A percentile compares a stretch with the other conserved stretches of the same genome.
Conservation (phyloP, 1,140 invertebrate species). For the Chionoecetes opilio region DNA sequence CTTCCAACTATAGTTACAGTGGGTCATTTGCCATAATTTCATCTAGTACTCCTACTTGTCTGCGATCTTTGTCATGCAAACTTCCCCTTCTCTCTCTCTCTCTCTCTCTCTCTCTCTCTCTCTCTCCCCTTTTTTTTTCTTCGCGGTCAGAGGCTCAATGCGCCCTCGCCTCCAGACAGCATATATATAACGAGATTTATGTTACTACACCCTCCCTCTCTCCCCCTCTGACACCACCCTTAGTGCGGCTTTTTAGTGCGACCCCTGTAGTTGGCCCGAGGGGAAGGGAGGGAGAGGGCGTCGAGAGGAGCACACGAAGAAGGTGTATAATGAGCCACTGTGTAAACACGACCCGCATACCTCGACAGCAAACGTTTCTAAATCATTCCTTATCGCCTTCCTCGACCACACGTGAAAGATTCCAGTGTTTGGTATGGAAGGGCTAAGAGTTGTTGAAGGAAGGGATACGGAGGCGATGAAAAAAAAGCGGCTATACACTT, state of each 20-base stretch:
- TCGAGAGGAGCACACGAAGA: neutral
- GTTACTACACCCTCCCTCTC: neutral
- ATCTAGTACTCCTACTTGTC: neutral
- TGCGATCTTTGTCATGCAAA: neutral
- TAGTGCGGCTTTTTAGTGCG: neutral
- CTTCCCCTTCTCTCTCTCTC: neutral
- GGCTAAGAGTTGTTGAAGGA: neutral
- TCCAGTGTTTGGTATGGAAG: neutral
- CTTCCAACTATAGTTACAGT: neutral
- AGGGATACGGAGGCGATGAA: neutral
- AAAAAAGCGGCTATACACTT: neutral
- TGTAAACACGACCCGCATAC: conserved; percentile 32
- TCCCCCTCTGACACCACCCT: neutral
- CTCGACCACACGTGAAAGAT: neutral
- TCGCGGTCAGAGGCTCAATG: conserved; percentile 50
- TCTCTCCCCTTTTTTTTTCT: neutral
- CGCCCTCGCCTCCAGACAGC: neutral
- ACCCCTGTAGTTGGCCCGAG: neutral
- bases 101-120: neutral
- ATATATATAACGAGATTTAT: conserved; percentile 63
- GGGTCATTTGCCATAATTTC: neutral
- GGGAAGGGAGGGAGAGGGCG: neutral
- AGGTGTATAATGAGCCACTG: conserved; percentile 58
- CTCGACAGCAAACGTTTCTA: conserved; percentile 41
- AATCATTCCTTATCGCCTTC: conserved; percentile 59